These are phyloP conservation scores for Drosophila rellima DNA, from an alignment of 2,888 invertebrate genomes.

Conservation along the genomic window DNA sequence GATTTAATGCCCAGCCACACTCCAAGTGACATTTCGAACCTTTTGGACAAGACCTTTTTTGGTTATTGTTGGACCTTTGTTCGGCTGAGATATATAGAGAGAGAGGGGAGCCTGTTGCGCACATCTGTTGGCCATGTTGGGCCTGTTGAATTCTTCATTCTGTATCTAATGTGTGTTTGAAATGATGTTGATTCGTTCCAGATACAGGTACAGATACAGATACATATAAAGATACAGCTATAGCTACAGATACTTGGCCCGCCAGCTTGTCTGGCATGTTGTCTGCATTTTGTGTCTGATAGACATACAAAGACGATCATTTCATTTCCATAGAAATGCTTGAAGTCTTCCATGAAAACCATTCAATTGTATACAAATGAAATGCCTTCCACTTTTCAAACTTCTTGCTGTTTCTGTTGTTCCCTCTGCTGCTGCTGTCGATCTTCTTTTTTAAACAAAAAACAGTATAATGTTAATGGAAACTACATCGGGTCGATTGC, in stretches of 20 bases:
- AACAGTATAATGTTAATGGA: conserved; percentile 47
- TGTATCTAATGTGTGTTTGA: conserved; percentile 63
- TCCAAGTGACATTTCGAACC: conserved; percentile 74
- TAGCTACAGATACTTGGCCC: conserved; percentile 53
- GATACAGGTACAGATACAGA: conserved; percentile 49
- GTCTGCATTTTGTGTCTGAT: conserved; percentile 38
- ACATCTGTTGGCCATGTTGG: conserved; percentile 70
- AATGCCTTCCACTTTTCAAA: conserved; percentile 16
- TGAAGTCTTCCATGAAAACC: conserved; percentile 52
- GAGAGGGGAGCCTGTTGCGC: conserved; percentile 59
- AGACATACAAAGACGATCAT: conserved; percentile 32
- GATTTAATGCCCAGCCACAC: conserved; percentile 78
- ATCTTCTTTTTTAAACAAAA: conserved; percentile 30
- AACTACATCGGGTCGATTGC: conserved; percentile 34
- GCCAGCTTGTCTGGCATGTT: conserved; percentile 68
- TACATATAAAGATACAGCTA: conserved; percentile 28
- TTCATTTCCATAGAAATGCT: conserved; percentile 56
- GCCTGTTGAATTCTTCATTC: conserved; percentile 43
- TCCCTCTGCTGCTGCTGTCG: neutral
- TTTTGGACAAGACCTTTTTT: conserved; percentile 48
- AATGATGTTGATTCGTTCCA: conserved; percentile 65
- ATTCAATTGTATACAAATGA: conserved; percentile 48
- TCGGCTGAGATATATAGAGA: conserved; percentile 6
- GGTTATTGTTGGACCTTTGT: conserved; percentile 36
- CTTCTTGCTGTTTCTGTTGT: conserved; percentile 5